phyloP scores from a whole-genome alignment of 2,113 vertebrate genomes.

The Chaetodon trifascialis region DNA sequence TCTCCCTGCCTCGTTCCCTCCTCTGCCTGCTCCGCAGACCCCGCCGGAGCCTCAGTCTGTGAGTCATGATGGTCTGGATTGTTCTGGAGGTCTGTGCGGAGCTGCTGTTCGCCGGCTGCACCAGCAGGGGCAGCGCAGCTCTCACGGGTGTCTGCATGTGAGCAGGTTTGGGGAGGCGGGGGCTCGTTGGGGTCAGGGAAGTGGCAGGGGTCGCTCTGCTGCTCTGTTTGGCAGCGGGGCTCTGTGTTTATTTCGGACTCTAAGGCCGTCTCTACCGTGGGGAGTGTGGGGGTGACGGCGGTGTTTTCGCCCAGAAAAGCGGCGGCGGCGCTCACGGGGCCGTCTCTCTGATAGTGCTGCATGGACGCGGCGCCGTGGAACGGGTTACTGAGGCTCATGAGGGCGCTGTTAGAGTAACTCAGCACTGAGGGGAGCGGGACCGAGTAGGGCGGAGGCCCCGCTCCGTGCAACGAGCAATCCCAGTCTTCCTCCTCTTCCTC shows the following conservation, averaged over 20 bases:
- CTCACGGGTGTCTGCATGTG: conserved; percentile 86
- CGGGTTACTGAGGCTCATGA: conserved; percentile 85
- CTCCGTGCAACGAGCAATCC: conserved; percentile 85
- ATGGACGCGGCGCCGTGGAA: conserved; percentile 86
- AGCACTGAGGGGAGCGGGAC: conserved; percentile 91
- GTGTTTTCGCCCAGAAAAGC: conserved; percentile 41
- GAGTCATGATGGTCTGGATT: conserved; percentile 85
- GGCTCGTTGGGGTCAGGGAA: conserved; percentile 84
- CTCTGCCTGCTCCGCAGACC: conserved; percentile 11
- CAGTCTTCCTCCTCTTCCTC: conserved; percentile 88
- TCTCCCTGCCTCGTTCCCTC: conserved; percentile 5
- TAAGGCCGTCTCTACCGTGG: conserved; percentile 53
- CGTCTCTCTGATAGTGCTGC: conserved; percentile 89
- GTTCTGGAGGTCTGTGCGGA: conserved; percentile 88
- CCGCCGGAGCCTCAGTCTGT: conserved; percentile 62
- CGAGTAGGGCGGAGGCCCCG: conserved; percentile 76
- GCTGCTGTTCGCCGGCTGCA: conserved; percentile 84
- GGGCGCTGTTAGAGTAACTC: conserved; percentile 88
- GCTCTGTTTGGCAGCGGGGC: conserved; percentile 66
- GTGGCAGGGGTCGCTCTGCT: conserved; percentile 80
- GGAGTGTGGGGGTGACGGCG: conserved; percentile 47
- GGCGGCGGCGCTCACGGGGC: conserved; percentile 48
- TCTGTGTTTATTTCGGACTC: conserved; percentile 75
- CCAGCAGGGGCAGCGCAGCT: conserved; percentile 82
- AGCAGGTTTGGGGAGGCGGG: conserved; percentile 78